Base-by-base conservation (phyloP, 2,888 invertebrate species). In the Catocala nupta region DNA sequence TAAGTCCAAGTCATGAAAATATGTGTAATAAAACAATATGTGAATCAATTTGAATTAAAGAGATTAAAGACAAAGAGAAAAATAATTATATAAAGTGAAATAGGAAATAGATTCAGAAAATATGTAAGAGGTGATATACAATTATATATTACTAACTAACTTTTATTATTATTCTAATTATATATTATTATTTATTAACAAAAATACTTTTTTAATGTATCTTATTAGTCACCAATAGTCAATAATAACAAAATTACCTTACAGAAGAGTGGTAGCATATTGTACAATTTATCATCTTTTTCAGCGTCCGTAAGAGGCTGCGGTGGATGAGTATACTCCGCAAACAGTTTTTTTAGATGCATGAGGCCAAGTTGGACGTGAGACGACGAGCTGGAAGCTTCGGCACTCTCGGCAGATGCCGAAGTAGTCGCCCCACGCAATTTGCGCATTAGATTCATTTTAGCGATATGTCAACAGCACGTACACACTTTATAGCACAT, bases 181-280 rank as follows among this genome's bases (percentile, higher is more conserved):
- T 25, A 25, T 25, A 25, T 25, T 25, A 25, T 25, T 25, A 25
- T 25, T 25, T 25, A 25, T 25, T 25, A 25, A 25, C 25, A 25
- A 25, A 25, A 1, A 25, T 0, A 5, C 6, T 39, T 8, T 39
- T 8, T 39, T 39, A 8, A 39, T 39, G 1, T 39, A 39, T 39
- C 36, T 5, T 36, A 36, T 39, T 39, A 39, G 4, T 39, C 36
- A 39, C 36, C 36, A 36, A 52, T 6, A 42, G 43, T 43, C n/a
- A 43, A 8, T 25, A 33, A 68, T 44, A 47, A 47, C 34, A 55
- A 13, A 12, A 55, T 25, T 95, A 98, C 99, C 96, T 99, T 99
- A 95, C 99, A 99, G 94, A 99, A 99, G 45, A 99, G 95, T 59
- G 99, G 99, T 86, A 99, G 95, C 98, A 99, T 99, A 89, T 98